Conservation (phyloP, 2,888 invertebrate genomes). For the Brenthis daphne region DNA sequence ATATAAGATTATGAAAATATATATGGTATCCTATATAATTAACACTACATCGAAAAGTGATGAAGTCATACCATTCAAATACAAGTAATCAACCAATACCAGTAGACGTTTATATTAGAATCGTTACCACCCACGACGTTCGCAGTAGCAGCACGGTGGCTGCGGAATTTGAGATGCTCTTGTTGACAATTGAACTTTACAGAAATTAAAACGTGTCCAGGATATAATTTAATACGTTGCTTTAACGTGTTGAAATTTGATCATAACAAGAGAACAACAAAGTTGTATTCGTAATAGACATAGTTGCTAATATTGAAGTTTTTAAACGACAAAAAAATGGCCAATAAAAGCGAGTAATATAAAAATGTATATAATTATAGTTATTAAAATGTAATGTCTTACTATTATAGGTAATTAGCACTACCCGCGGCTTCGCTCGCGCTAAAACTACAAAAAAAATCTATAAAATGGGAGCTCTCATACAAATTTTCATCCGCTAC, state of each 20-base stretch:
- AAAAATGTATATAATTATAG: too few relatives aligned
- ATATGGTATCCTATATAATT: slow-evolving; percentile 34
- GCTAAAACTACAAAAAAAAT: too few relatives aligned
- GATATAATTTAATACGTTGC: background rate
- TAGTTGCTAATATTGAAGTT: background rate
- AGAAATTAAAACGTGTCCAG: slow-evolving; percentile 1
- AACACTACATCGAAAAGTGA: slow-evolving; percentile 37
- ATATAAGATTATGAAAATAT: slow-evolving; percentile 1
- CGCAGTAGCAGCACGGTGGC: slow-evolving; percentile 44
- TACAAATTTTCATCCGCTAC: too few relatives aligned
- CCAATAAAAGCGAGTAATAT: too few relatives aligned
- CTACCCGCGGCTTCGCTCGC: too few relatives aligned
- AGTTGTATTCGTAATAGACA: background rate
- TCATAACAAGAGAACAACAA: background rate
- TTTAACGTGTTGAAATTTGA: background rate
- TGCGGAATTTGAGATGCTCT: slow-evolving; percentile 55
- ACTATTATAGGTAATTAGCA: too few relatives aligned
- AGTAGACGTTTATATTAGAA: slow-evolving; percentile 70
- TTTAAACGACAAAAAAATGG: too few relatives aligned
- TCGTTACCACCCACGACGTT: slow-evolving; percentile 71
- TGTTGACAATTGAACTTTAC: slow-evolving; percentile 20
- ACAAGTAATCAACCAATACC: slow-evolving; percentile 57
- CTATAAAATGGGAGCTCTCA: too few relatives aligned
- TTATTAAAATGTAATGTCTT: too few relatives aligned
- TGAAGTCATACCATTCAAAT: slow-evolving; percentile 44